Percentiles rank a stretch among this genome's conserved stretches.
These are phyloP conservation scores for Ciconia nigra DNA, from an alignment of 2,797 vertebrate genomes.

Conservation along the genomic window DNA sequence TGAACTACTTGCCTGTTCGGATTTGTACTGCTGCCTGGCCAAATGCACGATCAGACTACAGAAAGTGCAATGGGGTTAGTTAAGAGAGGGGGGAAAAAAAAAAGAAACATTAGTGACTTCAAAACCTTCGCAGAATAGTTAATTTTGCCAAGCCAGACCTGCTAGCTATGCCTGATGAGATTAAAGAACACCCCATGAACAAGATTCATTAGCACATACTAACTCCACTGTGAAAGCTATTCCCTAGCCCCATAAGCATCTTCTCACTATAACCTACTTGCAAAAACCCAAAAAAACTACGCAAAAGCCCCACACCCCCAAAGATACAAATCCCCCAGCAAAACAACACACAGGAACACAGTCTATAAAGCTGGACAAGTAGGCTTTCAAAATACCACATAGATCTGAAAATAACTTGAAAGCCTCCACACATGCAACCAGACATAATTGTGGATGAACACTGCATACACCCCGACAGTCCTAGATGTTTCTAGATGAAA, in stretches of 20 bases:
- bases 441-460: background rate
- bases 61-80: background rate
- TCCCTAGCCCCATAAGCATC: background rate
- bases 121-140: background rate
- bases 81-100: background rate
- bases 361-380: background rate
- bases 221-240: background rate
- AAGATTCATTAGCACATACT: background rate
- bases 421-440: background rate
- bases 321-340: background rate
- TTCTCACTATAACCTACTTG: background rate
- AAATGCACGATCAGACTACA: background rate
- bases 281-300: fast-evolving
- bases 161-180: background rate
- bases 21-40: background rate
- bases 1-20: background rate
- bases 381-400: background rate
- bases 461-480: fast-evolving
- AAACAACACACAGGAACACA: background rate
- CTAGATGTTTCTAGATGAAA: background rate
- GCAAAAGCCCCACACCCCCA: background rate
- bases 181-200: background rate
- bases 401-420: background rate
- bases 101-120: background rate
- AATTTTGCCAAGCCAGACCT: background rate